Base-by-base conservation (phyloP, 2,113 vertebrate genomes). In the Anoplopoma fimbria region DNA sequence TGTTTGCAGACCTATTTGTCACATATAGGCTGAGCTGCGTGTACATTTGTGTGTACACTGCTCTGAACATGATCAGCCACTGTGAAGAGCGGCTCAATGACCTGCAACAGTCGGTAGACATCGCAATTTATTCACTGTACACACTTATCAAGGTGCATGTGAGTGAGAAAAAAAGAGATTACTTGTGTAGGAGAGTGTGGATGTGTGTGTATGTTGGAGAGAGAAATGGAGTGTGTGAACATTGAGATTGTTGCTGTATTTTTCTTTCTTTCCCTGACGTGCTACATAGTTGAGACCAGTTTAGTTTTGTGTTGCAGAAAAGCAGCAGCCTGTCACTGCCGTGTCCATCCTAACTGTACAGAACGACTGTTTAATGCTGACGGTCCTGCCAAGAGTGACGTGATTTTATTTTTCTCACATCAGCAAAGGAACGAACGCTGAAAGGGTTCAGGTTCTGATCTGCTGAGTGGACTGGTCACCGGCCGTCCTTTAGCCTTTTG, bases 381-480 rank as follows among this genome's bases (percentile, higher is more conserved):
- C 60, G 68, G 58, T 53, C 13, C 40, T 42, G 58, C 53, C 75
- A 40, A 55, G 31, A 82, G 61, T 74, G 58, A 79, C 2, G 2
- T 42, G 33, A 61, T 62, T 31, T 3, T 79, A 67, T 5, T 4
- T 60, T 14, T 38, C 27, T 57, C 75, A 79, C 60, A 64, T 77
- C 83, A 84, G 80, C 77, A 75, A 47, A 83, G 49, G 33, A 79
- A 77, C 68, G 71, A 80, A 53, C 2, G 53, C 75, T 77, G 58
- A 73, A 60, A 15, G 25, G 2, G 53, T 55, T 76, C 34, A 6
- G 40, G 68, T 71, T 69, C 23, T 45, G 70, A 67, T 61, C 45
- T 77, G 80, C 81, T 85, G 70, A 88, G 63, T 13, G 34, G 40
- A 65, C 60, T 63, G 58, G 69, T 87, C 60, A 57, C 17, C 49